These are phyloP conservation scores for Dorcus hopei DNA, from an alignment of 2,888 invertebrate genomes.

Conservation along the genomic window DNA sequence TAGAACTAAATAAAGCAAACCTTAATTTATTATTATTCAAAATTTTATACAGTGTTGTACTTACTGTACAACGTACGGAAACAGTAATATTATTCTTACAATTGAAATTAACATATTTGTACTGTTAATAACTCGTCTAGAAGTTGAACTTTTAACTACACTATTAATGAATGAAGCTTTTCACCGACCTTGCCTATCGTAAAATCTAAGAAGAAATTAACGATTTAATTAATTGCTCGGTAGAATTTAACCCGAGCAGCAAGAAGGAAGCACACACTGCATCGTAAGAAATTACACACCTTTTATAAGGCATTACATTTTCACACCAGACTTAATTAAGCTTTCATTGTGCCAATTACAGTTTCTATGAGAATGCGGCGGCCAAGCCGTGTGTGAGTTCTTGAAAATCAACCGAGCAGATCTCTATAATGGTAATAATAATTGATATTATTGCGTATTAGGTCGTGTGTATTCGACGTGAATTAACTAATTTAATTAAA, in stretches of 20 bases:
- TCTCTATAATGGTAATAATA: not conserved
- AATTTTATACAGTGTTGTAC: too few relatives aligned
- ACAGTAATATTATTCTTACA: too few relatives aligned
- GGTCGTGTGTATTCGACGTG: too few relatives aligned
- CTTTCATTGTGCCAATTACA: conserved; percentile 13
- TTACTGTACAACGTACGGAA: too few relatives aligned
- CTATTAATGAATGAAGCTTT: not conserved
- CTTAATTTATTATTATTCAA: too few relatives aligned
- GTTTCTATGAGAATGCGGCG: conserved; percentile 4
- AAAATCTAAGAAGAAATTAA: not conserved
- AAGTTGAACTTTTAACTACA: not conserved
- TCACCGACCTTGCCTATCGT: not conserved
- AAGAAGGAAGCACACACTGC: not conserved
- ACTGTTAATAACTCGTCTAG: too few relatives aligned
- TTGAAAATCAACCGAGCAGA: conserved; percentile 1
- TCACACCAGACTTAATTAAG: conserved; percentile 24
- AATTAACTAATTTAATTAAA: too few relatives aligned
- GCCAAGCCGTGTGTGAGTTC: conserved; percentile 2
- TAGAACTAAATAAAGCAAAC: too few relatives aligned
- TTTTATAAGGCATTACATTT: conserved; percentile 21
- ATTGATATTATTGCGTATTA: not conserved
- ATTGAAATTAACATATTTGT: too few relatives aligned
- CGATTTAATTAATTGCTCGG: not conserved
- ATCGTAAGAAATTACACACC: conserved; percentile 31
- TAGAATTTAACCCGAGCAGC: not conserved